Conservation (phyloP, 2,797 vertebrate genomes). For the Squalus acanthias region DNA sequence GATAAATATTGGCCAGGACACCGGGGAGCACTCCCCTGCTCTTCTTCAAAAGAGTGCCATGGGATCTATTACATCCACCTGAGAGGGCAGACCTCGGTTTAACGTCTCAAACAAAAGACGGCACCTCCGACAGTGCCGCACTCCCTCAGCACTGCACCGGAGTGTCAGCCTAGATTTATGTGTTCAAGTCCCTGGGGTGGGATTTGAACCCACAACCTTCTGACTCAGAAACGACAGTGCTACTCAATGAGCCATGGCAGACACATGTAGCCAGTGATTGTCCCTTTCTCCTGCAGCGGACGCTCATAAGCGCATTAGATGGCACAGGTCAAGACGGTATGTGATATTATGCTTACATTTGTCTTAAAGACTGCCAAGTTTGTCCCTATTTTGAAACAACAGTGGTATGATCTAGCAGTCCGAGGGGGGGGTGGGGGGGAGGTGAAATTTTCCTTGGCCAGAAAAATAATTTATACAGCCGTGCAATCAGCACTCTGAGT, state of each 20-base stretch:
- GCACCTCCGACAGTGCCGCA: neutral
- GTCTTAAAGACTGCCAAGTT: too few species aligned
- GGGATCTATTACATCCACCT: neutral
- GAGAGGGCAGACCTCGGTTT: neutral
- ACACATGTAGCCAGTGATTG: neutral
- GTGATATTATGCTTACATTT: neutral
- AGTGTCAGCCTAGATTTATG: neutral
- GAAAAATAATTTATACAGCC: neutral
- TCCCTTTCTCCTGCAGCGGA: neutral
- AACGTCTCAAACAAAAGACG: neutral
- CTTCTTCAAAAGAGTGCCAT: neutral
- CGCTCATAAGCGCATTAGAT: neutral
- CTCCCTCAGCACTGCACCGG: neutral
- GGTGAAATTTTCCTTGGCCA: neutral
- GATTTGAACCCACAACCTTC: neutral
- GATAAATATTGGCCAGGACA: neutral
- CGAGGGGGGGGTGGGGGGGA: too few species aligned
- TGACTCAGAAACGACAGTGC: neutral
- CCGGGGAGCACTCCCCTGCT: neutral
- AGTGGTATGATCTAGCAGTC: too few species aligned
- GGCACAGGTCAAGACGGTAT: neutral
- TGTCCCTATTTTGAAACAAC: too few species aligned
- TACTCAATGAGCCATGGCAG: neutral
- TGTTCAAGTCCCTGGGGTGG: neutral
- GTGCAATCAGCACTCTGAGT: too few species aligned